phyloP scores from a whole-genome alignment of 2,113 vertebrate species.

The Regulus satrapa region DNA sequence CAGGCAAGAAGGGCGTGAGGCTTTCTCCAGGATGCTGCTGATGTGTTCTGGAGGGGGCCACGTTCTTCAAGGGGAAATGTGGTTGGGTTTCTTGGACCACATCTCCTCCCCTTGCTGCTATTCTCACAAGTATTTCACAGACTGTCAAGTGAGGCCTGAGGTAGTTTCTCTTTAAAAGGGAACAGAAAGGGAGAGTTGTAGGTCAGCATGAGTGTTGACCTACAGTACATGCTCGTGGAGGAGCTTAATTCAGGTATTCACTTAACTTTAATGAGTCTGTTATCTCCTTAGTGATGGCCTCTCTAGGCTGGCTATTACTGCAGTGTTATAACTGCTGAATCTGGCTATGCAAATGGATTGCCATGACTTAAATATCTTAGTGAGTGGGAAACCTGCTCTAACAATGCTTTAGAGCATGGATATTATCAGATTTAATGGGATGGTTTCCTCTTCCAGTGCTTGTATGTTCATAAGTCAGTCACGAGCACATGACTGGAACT shows the following conservation, averaged over 20 bases:
- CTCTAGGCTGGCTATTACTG: neutral
- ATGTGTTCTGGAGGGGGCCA: neutral
- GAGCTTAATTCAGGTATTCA: slow-evolving; percentile 22
- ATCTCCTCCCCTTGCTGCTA: slow-evolving; percentile 14
- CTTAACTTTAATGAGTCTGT: neutral
- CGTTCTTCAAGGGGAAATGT: slow-evolving; percentile 2
- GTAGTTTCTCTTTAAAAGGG: neutral
- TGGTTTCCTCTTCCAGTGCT: neutral
- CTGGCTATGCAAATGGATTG: neutral
- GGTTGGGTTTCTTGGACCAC: slow-evolving; percentile 11
- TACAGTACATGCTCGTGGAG: neutral
- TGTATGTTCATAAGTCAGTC: neutral
- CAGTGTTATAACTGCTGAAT: neutral
- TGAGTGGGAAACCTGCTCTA: neutral
- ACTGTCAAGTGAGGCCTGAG: neutral
- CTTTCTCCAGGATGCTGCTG: neutral
- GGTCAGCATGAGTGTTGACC: neutral
- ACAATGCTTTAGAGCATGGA: neutral
- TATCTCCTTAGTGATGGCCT: neutral
- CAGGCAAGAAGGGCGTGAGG: rapidly evolving
- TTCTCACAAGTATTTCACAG: neutral
- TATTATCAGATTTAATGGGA: neutral
- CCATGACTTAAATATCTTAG: neutral
- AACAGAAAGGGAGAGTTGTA: neutral
- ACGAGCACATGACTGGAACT: neutral